phyloP scores from a whole-genome alignment of 1,140 invertebrate genomes.

The Macrobrachium rosenbergii region DNA sequence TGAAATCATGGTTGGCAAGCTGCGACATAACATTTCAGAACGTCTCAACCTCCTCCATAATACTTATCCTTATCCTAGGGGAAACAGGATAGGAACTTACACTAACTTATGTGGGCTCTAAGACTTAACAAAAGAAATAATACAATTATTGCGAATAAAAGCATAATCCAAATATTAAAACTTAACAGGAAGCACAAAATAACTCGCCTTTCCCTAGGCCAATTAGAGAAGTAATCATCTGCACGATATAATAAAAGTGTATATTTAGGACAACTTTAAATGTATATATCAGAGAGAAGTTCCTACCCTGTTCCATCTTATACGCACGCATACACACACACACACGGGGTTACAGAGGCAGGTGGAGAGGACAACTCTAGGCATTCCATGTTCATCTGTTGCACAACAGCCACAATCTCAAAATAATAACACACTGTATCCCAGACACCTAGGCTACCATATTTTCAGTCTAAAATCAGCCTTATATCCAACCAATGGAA shows the following conservation, averaged over 20 bases:
- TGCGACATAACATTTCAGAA: too few species aligned
- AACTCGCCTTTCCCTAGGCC: too few species aligned
- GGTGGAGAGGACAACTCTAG: constrained; percentile 51
- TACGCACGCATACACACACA: constrained; percentile 5
- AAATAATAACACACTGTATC: constrained; percentile 55
- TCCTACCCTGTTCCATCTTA: constrained; percentile 22
- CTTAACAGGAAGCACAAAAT: too few species aligned
- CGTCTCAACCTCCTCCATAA: too few species aligned
- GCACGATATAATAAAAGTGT: too few species aligned
- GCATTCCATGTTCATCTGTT: constrained; percentile 53
- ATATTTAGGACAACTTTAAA: too few species aligned
- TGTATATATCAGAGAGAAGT: not conserved
- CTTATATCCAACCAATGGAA: constrained; percentile 46
- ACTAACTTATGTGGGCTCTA: not conserved
- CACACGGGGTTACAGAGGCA: constrained; percentile 42
- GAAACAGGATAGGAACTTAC: constrained; percentile 3
- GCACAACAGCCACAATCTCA: constrained; percentile 58
- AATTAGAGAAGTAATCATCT: too few species aligned
- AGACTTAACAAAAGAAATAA: constrained; percentile 5
- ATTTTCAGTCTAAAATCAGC: constrained; percentile 52
- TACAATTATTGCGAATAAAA: constrained; percentile 12
- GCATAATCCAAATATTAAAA: not conserved
- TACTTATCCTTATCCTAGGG: constrained; percentile 23
- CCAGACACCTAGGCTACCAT: constrained; percentile 54
- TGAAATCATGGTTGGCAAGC: not conserved